Base-by-base conservation (phyloP, 2,888 invertebrate species). In the Drosophila atripex region DNA sequence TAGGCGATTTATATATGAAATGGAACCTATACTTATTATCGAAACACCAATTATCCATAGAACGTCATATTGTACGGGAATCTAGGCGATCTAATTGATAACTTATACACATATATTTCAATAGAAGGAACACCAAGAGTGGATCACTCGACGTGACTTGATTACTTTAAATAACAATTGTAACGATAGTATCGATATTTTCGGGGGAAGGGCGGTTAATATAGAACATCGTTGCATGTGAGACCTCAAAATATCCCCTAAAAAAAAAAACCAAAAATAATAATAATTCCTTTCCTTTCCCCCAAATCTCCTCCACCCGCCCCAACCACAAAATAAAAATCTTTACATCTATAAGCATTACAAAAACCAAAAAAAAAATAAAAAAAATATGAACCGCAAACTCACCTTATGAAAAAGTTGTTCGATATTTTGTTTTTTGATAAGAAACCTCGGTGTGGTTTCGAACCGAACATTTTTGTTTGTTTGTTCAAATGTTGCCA, bases 401-500 rank as follows among this genome's bases (percentile, higher is more conserved):
- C 59, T 58, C 59, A 59, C 14, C 58, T 38, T 51, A 49, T 53
- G 25, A 54, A 41, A 52, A 41, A 45, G 51, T 47, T 16, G 12
- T 41, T 45, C 35, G 58, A 39, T 32, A 18, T 32, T 49, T 60
- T 47, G 49, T 8, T 35, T 35, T 35, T 35, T 35, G 14, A 35
- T n/a, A 35, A 12, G 69, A 73, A 43, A 57, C 54, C 52, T 47
- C 32, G 41, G 39, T 41, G 57, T 51, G 52, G 68, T 55, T 66
- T 73, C 61, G 68, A 43, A 38, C 30, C 53, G 25, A 47, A 38
- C 21, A n/a, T n/a, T n/a, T 16, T 18, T 41, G 46, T 60, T 59
- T 59, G 45, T 59, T 59, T 59, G 59, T 60, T 60, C 60, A 46
- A 60, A 60, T 60, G 59, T 60, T 60, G 60, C 59, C 59, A 60